Evolutionary conservation across 2,888 invertebrate species (phyloP).

Genomic region (Drosophila setosimentum): DNA sequence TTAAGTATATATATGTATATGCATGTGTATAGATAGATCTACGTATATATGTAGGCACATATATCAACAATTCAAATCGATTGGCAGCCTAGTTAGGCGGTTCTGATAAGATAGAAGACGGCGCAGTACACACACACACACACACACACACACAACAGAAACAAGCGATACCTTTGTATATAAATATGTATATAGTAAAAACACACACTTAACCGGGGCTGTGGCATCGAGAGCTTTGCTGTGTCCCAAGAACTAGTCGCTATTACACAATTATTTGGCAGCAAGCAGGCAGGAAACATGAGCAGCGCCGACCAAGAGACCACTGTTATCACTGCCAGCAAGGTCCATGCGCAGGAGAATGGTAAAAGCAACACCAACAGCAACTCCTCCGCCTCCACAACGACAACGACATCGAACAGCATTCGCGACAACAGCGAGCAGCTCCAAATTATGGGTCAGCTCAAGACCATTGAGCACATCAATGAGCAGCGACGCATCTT

Average conservation of each 20-base stretch:
- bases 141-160: slow-evolving; percentile 2
- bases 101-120: slow-evolving; percentile 72
- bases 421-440: slow-evolving; percentile 28
- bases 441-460: slow-evolving; percentile 73
- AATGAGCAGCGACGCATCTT: slow-evolving; percentile 79
- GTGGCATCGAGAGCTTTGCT: slow-evolving; percentile 32
- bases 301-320: slow-evolving; percentile 34
- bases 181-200: slow-evolving; percentile 4
- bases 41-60: slow-evolving; percentile 1
- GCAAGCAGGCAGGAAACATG: slow-evolving; percentile 48
- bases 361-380: not conserved
- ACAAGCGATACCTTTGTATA: slow-evolving; percentile 21
- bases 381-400: not conserved
- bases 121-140: slow-evolving; percentile 19
- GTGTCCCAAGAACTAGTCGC: slow-evolving; percentile 47
- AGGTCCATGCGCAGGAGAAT: slow-evolving; percentile 28
- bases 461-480: slow-evolving; percentile 77
- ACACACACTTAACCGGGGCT: slow-evolving; percentile 22
- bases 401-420: not conserved
- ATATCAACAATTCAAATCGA: slow-evolving; percentile 68
- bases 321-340: slow-evolving; percentile 26
- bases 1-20: not conserved
- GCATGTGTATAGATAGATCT: not conserved
- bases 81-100: slow-evolving; percentile 69
- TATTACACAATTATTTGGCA: slow-evolving; percentile 59